phyloP scores from a whole-genome alignment of 35 echinoderm and acorn worm genomes.

The Stichopus chloronotus region DNA sequence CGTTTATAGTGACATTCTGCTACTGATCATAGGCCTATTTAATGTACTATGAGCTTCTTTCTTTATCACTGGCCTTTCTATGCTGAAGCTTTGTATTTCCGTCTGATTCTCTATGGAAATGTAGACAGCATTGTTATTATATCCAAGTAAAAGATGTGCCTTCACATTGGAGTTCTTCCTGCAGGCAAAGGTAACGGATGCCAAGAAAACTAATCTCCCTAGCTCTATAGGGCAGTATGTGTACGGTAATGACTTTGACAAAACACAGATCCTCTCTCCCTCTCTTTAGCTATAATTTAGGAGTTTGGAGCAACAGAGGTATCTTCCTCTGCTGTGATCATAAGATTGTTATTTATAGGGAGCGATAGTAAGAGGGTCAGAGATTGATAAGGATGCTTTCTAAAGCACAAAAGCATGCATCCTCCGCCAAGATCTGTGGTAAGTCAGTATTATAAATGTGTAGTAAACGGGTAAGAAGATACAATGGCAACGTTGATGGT shows the following conservation, averaged over 20 bases:
- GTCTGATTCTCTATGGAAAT: too few relatives aligned
- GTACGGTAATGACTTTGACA: background rate
- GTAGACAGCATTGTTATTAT: too few relatives aligned
- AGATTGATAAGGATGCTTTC: background rate
- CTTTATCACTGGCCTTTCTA: too few relatives aligned
- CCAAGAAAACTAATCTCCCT: too few relatives aligned
- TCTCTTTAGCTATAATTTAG: background rate
- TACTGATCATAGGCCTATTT: too few relatives aligned
- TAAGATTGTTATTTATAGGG: constrained; percentile 12
- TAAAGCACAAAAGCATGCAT: background rate
- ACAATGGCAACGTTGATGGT: background rate
- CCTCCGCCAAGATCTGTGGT: background rate
- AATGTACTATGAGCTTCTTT: too few relatives aligned
- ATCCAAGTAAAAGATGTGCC: too few relatives aligned
- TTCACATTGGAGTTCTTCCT: too few relatives aligned
- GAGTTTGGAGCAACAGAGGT: background rate
- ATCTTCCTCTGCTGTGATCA: constrained; percentile 5
- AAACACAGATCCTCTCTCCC: background rate
- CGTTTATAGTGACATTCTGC: too few relatives aligned
- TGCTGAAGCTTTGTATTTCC: too few relatives aligned
- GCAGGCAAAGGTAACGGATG: too few relatives aligned
- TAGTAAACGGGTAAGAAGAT: background rate
- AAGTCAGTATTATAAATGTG: background rate
- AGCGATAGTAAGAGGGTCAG: background rate
- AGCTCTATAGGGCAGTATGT: background rate